phyloP scores from a whole-genome alignment of 2,888 invertebrate genomes.

The Nymphalis urticae region DNA sequence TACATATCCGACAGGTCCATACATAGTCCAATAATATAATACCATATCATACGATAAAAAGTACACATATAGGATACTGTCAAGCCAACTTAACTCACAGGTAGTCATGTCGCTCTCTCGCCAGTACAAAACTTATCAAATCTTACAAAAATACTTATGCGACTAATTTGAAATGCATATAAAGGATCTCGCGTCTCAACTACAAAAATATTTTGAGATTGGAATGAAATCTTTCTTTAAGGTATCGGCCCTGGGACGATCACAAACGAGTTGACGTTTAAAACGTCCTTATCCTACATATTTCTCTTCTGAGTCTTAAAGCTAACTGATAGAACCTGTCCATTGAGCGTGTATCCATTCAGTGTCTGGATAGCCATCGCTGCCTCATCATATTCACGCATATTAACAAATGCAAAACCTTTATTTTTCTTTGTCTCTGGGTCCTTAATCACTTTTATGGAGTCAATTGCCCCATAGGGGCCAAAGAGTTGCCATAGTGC shows the following conservation, averaged over 20 bases:
- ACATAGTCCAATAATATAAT: slow-evolving; percentile 79
- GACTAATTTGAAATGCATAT: slow-evolving; percentile 81
- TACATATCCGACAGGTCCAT: slow-evolving; percentile 76
- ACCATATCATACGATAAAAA: slow-evolving; percentile 76
- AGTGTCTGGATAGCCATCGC: slow-evolving; percentile 80
- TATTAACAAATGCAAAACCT: slow-evolving; percentile 79
- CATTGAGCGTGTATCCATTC: slow-evolving; percentile 80
- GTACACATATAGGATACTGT: slow-evolving; percentile 79
- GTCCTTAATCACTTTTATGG: slow-evolving; percentile 80
- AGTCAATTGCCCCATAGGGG: slow-evolving; percentile 79
- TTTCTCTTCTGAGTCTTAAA: slow-evolving; percentile 81
- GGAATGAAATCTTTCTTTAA: slow-evolving; percentile 78
- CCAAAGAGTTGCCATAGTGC: slow-evolving; percentile 79
- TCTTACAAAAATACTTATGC: slow-evolving; percentile 82
- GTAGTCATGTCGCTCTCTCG: slow-evolving; percentile 79
- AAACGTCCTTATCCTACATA: slow-evolving; percentile 73
- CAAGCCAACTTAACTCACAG: slow-evolving; percentile 77
- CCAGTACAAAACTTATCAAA: slow-evolving; percentile 78
- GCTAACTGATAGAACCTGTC: slow-evolving; percentile 81
- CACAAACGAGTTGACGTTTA: slow-evolving; percentile 69
- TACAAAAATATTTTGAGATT: slow-evolving; percentile 82
- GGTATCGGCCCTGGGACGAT: slow-evolving; percentile 72
- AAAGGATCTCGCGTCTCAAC: slow-evolving; percentile 78
- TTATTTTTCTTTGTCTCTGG: slow-evolving; percentile 81
- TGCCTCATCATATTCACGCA: slow-evolving; percentile 80